Percentiles rank a stretch among this genome's conserved stretches.
Evolutionary conservation across 2,797 vertebrate genomes (phyloP).

Genomic region (Chloroceryle amazona): DNA sequence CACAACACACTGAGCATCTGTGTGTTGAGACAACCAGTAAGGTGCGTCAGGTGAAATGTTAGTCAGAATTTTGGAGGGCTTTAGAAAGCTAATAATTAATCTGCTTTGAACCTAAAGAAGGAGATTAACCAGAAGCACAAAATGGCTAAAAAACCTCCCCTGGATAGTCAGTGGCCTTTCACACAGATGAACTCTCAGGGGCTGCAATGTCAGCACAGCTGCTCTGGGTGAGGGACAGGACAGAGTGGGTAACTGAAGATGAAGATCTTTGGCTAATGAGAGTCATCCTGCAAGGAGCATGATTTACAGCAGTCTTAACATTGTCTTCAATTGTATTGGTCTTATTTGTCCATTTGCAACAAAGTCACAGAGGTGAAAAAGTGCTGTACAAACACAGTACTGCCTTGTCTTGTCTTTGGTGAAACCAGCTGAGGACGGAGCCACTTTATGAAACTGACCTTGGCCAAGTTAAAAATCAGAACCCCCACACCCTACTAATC

Average conservation of each 20-base stretch:
- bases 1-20: not conserved
- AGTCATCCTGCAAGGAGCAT: not conserved
- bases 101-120: not conserved
- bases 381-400: not conserved
- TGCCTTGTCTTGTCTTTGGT: not conserved
- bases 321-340: not conserved
- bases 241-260: not conserved
- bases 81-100: slow-evolving; percentile 33
- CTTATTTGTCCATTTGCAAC: not conserved
- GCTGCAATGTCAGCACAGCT: not conserved
- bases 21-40: not conserved
- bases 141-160: not conserved
- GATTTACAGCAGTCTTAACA: not conserved
- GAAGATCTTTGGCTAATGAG: not conserved
- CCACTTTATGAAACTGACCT: not conserved
- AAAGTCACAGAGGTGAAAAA: not conserved
- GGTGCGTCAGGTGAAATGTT: not conserved
- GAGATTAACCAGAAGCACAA: not conserved
- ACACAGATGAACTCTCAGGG: not conserved
- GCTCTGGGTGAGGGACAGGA: not conserved
- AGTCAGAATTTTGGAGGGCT: not conserved
- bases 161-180: not conserved
- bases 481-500: not conserved
- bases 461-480: not conserved
- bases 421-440: not conserved